Evolutionary conservation across 1,140 invertebrate species (phyloP).

Genomic region (Hyles euphorbiae): DNA sequence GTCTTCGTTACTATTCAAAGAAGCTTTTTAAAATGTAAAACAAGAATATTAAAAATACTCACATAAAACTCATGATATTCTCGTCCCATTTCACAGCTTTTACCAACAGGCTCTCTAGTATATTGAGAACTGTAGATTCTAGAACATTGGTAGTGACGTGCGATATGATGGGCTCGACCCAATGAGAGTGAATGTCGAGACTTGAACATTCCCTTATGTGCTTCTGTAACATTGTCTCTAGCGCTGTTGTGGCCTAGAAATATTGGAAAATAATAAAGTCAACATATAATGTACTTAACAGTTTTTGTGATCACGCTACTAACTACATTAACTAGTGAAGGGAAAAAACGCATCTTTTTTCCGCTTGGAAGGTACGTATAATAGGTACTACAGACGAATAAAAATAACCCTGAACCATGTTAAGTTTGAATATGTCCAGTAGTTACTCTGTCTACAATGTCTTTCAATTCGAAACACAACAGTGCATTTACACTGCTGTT

Average conservation of each 20-base stretch:
- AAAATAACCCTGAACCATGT: too few species aligned
- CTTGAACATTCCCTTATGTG: slow-evolving; percentile 29
- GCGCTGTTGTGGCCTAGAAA: slow-evolving; percentile 44
- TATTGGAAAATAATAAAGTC: too few species aligned
- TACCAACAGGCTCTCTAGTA: slow-evolving; percentile 45
- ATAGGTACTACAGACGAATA: too few species aligned
- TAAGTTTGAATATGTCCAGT: too few species aligned
- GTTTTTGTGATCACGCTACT: neutral
- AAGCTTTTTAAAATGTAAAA: neutral
- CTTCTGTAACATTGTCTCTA: slow-evolving; percentile 45
- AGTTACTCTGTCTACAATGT: too few species aligned
- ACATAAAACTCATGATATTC: slow-evolving; percentile 43
- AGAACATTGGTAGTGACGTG: slow-evolving; percentile 19
- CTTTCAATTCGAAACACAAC: too few species aligned
- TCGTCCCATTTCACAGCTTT: slow-evolving; percentile 42
- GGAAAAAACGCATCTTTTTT: too few species aligned
- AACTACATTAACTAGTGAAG: neutral
- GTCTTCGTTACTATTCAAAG: too few species aligned
- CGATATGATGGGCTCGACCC: slow-evolving; percentile 43
- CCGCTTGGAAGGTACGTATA: too few species aligned
- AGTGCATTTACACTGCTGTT: too few species aligned
- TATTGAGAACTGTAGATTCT: slow-evolving; percentile 32
- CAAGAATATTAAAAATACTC: slow-evolving; percentile 20
- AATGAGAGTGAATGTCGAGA: slow-evolving; percentile 30
- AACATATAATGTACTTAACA: too few species aligned